phyloP scores from a whole-genome alignment of 2,113 vertebrate species.

The Piprites chloris region DNA sequence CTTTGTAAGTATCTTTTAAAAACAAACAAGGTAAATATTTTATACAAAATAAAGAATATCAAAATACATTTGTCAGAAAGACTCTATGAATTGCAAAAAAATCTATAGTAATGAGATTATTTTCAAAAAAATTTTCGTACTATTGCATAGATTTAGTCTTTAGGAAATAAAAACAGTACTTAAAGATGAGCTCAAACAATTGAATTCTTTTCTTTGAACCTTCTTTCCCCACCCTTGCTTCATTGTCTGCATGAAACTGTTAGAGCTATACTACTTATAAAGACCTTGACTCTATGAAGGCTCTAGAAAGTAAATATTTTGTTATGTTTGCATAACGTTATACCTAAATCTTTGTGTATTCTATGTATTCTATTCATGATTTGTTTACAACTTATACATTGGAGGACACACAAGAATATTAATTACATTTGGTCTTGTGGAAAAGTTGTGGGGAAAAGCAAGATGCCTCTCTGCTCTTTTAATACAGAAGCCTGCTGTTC shows the following conservation, averaged over 20 bases:
- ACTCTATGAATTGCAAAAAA: background rate
- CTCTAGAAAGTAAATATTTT: slow-evolving; percentile 2
- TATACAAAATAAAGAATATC: background rate
- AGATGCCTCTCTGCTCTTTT: background rate
- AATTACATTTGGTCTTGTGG: slow-evolving; percentile 19
- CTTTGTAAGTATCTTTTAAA: background rate
- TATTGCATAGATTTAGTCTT: background rate
- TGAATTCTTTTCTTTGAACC: background rate
- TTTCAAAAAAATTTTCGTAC: background rate
- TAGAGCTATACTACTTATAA: background rate
- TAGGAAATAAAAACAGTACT: background rate
- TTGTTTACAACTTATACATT: slow-evolving; percentile 12
- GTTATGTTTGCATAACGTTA: background rate
- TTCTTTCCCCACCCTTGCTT: background rate
- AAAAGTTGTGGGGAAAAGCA: background rate
- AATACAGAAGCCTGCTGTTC: slow-evolving; percentile 18
- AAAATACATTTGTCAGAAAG: background rate
- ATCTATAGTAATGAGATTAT: too few species aligned
- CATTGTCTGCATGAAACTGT: background rate
- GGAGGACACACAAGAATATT: background rate
- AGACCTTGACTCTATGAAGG: background rate
- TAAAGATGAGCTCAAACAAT: slow-evolving; percentile 23
- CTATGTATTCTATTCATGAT: slow-evolving; percentile 4
- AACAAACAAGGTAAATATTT: background rate
- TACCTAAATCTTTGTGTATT: background rate